Conservation (phyloP, 2,888 invertebrate species). For the Lagria hirta region DNA sequence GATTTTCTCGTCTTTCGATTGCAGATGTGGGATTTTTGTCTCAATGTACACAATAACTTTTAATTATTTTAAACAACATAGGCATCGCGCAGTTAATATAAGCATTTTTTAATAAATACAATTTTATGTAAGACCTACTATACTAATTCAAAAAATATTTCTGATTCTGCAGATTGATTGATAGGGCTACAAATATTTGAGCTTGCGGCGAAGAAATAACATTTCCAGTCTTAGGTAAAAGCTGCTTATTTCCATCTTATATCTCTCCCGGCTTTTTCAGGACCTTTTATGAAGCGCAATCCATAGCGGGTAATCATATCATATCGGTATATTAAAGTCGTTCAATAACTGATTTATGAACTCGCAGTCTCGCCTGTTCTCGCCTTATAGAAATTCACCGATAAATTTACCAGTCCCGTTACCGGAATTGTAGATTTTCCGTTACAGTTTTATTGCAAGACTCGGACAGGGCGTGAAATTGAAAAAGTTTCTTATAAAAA, state of each 20-base stretch:
- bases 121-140: no score
- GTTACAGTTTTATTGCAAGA: constrained; percentile 51
- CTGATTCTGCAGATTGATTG: no score
- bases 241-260: constrained; percentile 25
- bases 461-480: constrained; percentile 50
- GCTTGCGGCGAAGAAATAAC: constrained; percentile 14
- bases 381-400: constrained; percentile 46
- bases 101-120: no score
- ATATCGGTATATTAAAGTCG: constrained; percentile 49
- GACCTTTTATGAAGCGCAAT: constrained; percentile 23
- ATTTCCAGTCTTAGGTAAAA: constrained; percentile 25
- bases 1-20: no score
- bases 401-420: constrained; percentile 44
- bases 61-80: no score
- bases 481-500: constrained; percentile 45
- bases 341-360: constrained; percentile 48
- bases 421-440: constrained; percentile 50
- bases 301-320: constrained; percentile 44
- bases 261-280: constrained; percentile 19
- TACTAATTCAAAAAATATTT: no score
- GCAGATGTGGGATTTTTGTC: no score
- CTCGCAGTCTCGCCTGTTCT: constrained; percentile 45
- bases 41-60: no score
- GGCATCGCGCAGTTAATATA: no score
- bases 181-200: no score